These are phyloP conservation scores for Dicrostonyx torquatus DNA, from an alignment of 2,797 vertebrate species.

Conservation along the genomic window DNA sequence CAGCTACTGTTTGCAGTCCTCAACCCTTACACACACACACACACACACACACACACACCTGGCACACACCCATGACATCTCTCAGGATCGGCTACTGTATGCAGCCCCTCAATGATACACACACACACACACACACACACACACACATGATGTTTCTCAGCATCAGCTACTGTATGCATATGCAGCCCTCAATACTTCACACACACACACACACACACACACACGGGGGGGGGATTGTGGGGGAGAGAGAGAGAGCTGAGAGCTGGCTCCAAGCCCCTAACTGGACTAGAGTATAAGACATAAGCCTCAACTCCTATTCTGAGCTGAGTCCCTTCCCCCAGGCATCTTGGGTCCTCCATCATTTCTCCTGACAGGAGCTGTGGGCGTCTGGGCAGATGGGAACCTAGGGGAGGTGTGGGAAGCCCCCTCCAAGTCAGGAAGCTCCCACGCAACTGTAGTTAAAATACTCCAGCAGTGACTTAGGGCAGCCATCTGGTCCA, in stretches of 20 bases:
- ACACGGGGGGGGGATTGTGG: background rate
- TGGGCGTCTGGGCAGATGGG: constrained; percentile 71
- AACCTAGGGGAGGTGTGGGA: constrained; percentile 38
- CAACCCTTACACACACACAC: background rate
- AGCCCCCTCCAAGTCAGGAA: constrained; percentile 37
- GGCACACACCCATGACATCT: too few species aligned
- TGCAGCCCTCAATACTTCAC: background rate
- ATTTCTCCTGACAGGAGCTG: constrained; percentile 55
- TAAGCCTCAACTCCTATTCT: background rate
- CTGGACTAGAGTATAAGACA: background rate
- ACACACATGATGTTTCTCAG: background rate
- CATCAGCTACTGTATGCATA: background rate
- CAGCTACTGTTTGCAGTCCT: background rate
- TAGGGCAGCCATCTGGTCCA: constrained; percentile 62
- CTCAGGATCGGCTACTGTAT: too few species aligned
- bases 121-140: too few species aligned
- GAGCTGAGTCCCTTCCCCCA: constrained; percentile 9
- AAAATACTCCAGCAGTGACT: constrained; percentile 37
- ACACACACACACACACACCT: background rate
- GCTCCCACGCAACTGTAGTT: constrained; percentile 59
- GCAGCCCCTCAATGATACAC: too few species aligned
- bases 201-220: background rate
- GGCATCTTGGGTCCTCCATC: constrained; percentile 24
- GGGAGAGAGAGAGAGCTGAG: background rate
- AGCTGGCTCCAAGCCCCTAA: background rate